A percentile compares a stretch with the other conserved stretches of the same genome.
These are phyloP conservation scores for Halcyon smyrnensis DNA, from an alignment of 2,797 vertebrate genomes.

Conservation along the genomic window DNA sequence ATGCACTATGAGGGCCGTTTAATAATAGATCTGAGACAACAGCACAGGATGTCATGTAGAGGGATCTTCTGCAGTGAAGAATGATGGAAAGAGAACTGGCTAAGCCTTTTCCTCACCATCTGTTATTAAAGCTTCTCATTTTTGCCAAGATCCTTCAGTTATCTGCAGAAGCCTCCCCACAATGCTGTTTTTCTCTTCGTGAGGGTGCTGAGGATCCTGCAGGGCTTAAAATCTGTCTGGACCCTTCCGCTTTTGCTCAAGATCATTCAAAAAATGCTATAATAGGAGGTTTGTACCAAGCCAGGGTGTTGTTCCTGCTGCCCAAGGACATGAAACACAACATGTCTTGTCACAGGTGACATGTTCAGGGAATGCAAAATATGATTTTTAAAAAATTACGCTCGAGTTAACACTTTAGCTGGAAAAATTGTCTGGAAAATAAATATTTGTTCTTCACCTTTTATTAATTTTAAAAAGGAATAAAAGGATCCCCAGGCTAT, in stretches of 20 bases:
- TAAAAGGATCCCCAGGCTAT: not conserved
- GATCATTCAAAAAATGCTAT: not conserved
- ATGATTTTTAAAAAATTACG: not conserved
- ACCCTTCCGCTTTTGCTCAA: not conserved
- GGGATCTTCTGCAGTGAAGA: not conserved
- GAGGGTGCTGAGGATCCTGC: not conserved
- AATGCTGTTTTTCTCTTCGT: not conserved
- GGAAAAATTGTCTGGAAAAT: not conserved
- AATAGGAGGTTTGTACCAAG: not conserved
- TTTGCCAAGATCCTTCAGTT: conserved; percentile 46
- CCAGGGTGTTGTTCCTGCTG: not conserved
- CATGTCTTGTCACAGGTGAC: not conserved
- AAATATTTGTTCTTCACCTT: not conserved
- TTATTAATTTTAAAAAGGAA: not conserved
- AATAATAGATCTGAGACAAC: not conserved
- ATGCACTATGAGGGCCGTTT: accelerated
- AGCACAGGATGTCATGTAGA: not conserved
- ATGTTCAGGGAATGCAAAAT: not conserved
- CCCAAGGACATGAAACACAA: not conserved
- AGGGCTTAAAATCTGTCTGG: not conserved
- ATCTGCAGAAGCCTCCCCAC: not conserved
- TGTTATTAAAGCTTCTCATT: conserved; percentile 38
- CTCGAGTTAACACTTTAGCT: not conserved
- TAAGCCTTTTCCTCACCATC: conserved; percentile 19
- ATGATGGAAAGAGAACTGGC: conserved; percentile 20